Evolutionary conservation across 2,888 invertebrate species (phyloP), one percentile per base, ranked within the genome.

Genomic region (Caradrina kadenii): DNA sequence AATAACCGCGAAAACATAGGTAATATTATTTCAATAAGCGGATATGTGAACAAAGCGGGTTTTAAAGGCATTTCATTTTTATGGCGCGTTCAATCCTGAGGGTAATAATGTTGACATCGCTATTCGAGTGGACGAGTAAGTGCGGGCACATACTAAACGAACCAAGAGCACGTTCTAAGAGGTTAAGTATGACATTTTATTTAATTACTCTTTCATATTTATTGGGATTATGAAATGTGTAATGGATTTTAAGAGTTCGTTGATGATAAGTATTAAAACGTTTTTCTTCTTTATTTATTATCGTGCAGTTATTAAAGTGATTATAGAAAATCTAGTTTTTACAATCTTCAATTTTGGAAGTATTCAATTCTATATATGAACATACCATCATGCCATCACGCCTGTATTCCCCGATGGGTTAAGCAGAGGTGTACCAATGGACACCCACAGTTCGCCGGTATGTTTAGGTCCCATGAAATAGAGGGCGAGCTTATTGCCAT

Each of bases 41-140:
- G 69, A 76, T 80, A 63, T 74, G 81, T 73, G 79, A 83, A 87
- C 84, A 85, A 84, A 80, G 82, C 81, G 79, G 81, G 79, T 87
- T 90, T 87, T 77, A 77, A 88, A 83, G 83, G 74, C 84, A 81
- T 86, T 90, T 81, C 79, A 82, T 81, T 89, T 89, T 90, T 89
- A 90, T 84, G 76, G 79, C 82, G 60, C 85, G 85, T 87, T 88
- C 89, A 82, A 82, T 85, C 83, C 82, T 71, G 70, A 75, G 63
- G 66, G 82, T 83, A 82, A 86, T 91, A 88, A 88, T 83, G 84
- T 85, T 81, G 85, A 88, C 87, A 87, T 80, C 83, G 83, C 83
- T 85, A 86, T 84, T 86, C 69, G 60, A 82, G 71, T 81, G 81
- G 79, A 63, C 77, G 70, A 73, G 73, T 77, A 59, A 80, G 73